Conservation (phyloP, 2,888 invertebrate species). For the Eucera pruinosa region DNA sequence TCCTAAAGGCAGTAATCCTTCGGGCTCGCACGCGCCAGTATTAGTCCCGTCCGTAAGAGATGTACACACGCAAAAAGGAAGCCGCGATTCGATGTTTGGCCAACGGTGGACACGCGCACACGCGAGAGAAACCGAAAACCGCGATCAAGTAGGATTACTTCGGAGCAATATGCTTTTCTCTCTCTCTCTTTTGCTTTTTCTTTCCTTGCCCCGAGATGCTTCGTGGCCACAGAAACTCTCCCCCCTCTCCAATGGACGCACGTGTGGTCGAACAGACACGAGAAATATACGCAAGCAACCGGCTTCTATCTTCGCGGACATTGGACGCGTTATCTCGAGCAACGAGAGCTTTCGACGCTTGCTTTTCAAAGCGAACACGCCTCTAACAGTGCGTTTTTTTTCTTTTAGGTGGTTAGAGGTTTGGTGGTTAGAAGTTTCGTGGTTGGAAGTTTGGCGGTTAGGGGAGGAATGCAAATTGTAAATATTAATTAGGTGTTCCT, state of each 20-base stretch:
- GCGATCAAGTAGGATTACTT: constrained; percentile 83
- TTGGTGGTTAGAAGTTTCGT: too few species aligned
- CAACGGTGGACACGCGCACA: constrained; percentile 19
- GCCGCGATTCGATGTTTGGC: constrained; percentile 23
- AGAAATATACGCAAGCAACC: constrained; percentile 22
- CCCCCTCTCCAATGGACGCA: constrained; percentile 51
- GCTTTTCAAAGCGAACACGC: too few species aligned
- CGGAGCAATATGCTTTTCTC: constrained; percentile 81
- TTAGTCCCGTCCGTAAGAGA: constrained; percentile 68
- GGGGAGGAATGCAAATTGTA: too few species aligned
- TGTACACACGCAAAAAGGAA: constrained; percentile 50
- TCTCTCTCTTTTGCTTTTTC: constrained; percentile 69
- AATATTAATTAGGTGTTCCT: too few species aligned
- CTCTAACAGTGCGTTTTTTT: too few species aligned
- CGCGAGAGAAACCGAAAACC: constrained; percentile 59
- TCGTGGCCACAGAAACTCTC: constrained; percentile 59
- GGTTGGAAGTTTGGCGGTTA: too few species aligned
- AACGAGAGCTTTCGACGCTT: too few species aligned
- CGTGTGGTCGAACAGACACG: constrained; percentile 48
- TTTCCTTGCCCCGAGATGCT: constrained; percentile 51
- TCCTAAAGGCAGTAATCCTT: constrained; percentile 81
- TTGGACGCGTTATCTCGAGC: constrained; percentile 56
- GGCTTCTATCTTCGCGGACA: constrained; percentile 71
- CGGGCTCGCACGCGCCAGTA: constrained; percentile 76
- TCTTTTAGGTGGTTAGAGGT: too few species aligned